Evolutionary conservation across 2,113 vertebrate species (phyloP).

Genomic region (Oreochromis spilurus): DNA sequence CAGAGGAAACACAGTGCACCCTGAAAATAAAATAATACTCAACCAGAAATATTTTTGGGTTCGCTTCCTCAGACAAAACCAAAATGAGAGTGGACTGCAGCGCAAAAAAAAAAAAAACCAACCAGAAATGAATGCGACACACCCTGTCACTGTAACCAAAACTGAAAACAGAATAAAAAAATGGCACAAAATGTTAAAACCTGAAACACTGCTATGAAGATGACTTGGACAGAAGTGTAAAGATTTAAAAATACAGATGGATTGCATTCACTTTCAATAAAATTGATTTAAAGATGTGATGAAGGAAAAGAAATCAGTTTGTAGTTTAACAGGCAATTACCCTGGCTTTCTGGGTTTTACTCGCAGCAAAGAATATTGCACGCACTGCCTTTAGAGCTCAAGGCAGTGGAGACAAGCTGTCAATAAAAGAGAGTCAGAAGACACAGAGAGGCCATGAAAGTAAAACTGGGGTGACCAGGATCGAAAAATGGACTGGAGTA

Average conservation of each 20-base stretch:
- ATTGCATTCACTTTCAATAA: neutral
- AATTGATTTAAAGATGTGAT: neutral
- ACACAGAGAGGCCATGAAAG: neutral
- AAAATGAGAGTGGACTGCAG: slow-evolving; percentile 40
- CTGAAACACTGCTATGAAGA: neutral
- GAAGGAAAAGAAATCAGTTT: neutral
- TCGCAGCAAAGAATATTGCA: slow-evolving; percentile 24
- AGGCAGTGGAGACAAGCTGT: slow-evolving; percentile 5
- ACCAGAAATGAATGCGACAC: slow-evolving; percentile 14
- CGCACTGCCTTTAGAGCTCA: neutral
- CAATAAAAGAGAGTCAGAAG: slow-evolving; percentile 3
- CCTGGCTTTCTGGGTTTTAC: neutral
- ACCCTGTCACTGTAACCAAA: slow-evolving; percentile 21
- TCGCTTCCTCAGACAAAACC: slow-evolving; percentile 30
- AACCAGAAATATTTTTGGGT: slow-evolving; percentile 19
- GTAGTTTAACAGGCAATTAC: slow-evolving; percentile 2
- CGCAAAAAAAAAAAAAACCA: neutral
- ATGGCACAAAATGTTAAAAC: neutral
- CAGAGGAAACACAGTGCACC: neutral
- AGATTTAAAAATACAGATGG: neutral
- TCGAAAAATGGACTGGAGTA: neutral
- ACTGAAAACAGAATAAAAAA: neutral
- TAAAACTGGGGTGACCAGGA: neutral
- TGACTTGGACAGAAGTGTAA: neutral
- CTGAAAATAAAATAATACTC: slow-evolving; percentile 20